These are phyloP conservation scores for Meliscaeva auricollis DNA, from an alignment of 2,888 invertebrate genomes.

Conservation along the genomic window DNA sequence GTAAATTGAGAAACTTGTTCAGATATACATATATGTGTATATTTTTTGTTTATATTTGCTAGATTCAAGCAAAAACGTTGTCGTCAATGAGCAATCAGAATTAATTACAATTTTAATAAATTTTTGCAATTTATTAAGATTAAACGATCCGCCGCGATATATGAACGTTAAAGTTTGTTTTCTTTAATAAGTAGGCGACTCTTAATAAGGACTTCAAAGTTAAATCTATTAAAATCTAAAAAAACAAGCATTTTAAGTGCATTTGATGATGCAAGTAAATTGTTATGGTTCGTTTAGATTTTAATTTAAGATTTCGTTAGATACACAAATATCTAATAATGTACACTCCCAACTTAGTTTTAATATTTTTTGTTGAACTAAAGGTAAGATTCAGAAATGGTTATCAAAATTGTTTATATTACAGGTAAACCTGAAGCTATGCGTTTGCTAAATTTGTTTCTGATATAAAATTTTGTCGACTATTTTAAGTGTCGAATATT, in stretches of 20 bases:
- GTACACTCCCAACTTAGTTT: too few relatives aligned
- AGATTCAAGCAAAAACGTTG: neutral
- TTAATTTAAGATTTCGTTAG: neutral
- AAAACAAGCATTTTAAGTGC: neutral
- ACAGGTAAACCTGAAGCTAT: too few relatives aligned
- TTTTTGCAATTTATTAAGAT: constrained; percentile 29
- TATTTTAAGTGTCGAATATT: too few relatives aligned
- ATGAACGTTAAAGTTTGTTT: neutral
- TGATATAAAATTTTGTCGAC: too few relatives aligned
- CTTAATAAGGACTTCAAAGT: neutral
- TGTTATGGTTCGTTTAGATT: neutral
- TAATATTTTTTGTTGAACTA: too few relatives aligned
- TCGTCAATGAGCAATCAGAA: constrained; percentile 18
- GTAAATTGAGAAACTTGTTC: constrained; percentile 3
- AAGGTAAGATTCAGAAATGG: too few relatives aligned
- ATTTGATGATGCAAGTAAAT: neutral
- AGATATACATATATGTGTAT: neutral
- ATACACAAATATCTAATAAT: too few relatives aligned
- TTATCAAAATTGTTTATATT: too few relatives aligned
- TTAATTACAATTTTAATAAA: constrained; percentile 31
- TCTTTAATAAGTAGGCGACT: constrained; percentile 6
- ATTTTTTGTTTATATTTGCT: neutral
- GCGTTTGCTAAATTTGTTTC: too few relatives aligned
- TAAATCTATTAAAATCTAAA: neutral
- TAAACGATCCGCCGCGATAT: constrained; percentile 13